Percentiles rank a stretch among this genome's conserved stretches.
Conservation (phyloP, 1,140 invertebrate species). For the Metopolophium dirhodum region DNA sequence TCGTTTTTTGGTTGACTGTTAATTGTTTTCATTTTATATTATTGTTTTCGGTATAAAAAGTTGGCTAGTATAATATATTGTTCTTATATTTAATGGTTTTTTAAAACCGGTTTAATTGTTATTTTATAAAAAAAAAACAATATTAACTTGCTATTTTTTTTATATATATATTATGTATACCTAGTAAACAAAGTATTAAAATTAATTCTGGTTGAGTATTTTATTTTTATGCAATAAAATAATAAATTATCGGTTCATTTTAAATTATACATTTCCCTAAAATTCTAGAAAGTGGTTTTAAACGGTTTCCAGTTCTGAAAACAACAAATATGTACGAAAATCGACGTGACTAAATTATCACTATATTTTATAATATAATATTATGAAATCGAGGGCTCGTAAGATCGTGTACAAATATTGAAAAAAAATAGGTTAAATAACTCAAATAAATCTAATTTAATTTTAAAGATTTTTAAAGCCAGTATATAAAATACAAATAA, state of each 20-base stretch:
- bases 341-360: not conserved
- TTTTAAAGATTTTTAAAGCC: too few species aligned
- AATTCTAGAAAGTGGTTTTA: not conserved
- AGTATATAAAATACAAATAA: too few species aligned
- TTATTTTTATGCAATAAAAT: not conserved
- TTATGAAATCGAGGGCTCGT: accelerated
- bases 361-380: not conserved
- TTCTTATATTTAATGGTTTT: not conserved
- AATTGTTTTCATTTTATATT: too few species aligned
- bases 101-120: not conserved
- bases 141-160: too few species aligned
- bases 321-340: not conserved
- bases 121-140: not conserved
- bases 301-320: not conserved
- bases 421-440: not conserved
- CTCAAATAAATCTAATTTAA: too few species aligned
- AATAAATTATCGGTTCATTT: not conserved
- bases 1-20: not conserved
- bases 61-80: too few species aligned
- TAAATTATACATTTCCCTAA: not conserved
- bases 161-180: too few species aligned
- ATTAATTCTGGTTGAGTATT: not conserved
- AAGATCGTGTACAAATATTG: not conserved
- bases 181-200: too few species aligned
- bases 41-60: too few species aligned